These are phyloP conservation scores for Synanthedon tipuliformis DNA, from an alignment of 2,888 invertebrate species.

Conservation along the genomic window DNA sequence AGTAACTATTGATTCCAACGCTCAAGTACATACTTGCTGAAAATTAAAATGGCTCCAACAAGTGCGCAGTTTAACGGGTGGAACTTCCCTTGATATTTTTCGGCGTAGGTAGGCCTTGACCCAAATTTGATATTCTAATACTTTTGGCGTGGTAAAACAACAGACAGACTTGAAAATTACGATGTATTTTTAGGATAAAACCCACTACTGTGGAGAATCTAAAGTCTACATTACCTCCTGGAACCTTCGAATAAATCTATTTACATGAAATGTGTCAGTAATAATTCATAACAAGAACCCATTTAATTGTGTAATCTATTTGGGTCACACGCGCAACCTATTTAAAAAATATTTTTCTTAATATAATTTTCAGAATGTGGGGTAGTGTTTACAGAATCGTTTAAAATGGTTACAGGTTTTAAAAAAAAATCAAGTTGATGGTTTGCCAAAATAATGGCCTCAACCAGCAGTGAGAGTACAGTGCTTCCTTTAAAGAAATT, in stretches of 20 bases:
- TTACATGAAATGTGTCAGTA: too few species aligned
- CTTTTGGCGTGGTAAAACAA: conserved; percentile 4
- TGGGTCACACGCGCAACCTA: neutral
- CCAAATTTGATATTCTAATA: conserved; percentile 8
- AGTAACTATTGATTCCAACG: too few species aligned
- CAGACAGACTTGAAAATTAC: neutral
- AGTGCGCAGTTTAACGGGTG: conserved; percentile 32
- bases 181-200: too few species aligned
- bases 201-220: too few species aligned
- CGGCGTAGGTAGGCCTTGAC: conserved; percentile 35
- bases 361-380: neutral
- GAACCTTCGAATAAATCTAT: too few species aligned
- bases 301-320: neutral
- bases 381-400: neutral
- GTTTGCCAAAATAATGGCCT: neutral
- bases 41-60: conserved; percentile 13
- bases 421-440: neutral
- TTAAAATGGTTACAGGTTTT: neutral
- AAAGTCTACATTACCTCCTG: too few species aligned
- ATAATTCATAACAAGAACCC: too few species aligned
- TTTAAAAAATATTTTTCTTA: neutral
- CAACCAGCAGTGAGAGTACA: neutral
- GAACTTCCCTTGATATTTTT: conserved; percentile 28
- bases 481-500: conserved; percentile 22
- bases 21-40: too few species aligned